Percentiles rank a stretch among this genome's conserved stretches.
phyloP scores from a whole-genome alignment of 2,888 invertebrate species.

The Ecdyonurus torrentis region DNA sequence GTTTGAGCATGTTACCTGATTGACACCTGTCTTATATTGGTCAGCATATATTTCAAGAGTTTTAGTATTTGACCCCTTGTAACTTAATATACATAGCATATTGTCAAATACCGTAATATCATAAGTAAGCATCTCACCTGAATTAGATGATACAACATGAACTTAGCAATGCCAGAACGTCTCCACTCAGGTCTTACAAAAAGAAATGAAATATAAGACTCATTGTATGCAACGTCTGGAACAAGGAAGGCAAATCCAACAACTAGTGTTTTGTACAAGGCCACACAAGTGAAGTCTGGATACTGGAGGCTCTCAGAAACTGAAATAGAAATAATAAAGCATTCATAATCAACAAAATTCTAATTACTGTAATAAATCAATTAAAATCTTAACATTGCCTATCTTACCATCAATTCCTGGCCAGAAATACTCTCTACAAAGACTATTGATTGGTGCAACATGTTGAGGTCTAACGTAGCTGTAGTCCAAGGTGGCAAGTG shows the following conservation, averaged over 20 bases:
- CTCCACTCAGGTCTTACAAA: conserved; percentile 81
- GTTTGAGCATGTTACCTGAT: too few species aligned
- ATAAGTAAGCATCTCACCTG: conserved; percentile 52
- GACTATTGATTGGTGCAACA: conserved; percentile 68
- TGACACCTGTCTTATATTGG: too few species aligned
- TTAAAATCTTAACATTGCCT: too few species aligned
- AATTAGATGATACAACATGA: conserved; percentile 84
- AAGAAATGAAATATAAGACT: conserved; percentile 81
- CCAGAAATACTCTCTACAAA: conserved; percentile 78
- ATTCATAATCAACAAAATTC: too few species aligned
- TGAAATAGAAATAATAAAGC: conserved; percentile 22
- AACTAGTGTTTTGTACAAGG: conserved; percentile 60
- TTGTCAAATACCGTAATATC: too few species aligned
- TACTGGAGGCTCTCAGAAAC: conserved; percentile 79
- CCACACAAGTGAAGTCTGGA: conserved; percentile 85
- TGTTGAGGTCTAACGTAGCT: conserved; percentile 78
- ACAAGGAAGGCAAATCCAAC: conserved; percentile 84
- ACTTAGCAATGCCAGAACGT: conserved; percentile 60
- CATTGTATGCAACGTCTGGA: conserved; percentile 62
- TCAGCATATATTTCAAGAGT: too few species aligned
- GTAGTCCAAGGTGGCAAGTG: conserved; percentile 52
- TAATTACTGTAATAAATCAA: not conserved
- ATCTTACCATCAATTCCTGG: conserved; percentile 78
- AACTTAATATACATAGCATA: too few species aligned
- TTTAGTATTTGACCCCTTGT: too few species aligned